These are phyloP conservation scores for Drosophila quadrilineata DNA, from an alignment of 1,140 invertebrate genomes.

Conservation along the genomic window DNA sequence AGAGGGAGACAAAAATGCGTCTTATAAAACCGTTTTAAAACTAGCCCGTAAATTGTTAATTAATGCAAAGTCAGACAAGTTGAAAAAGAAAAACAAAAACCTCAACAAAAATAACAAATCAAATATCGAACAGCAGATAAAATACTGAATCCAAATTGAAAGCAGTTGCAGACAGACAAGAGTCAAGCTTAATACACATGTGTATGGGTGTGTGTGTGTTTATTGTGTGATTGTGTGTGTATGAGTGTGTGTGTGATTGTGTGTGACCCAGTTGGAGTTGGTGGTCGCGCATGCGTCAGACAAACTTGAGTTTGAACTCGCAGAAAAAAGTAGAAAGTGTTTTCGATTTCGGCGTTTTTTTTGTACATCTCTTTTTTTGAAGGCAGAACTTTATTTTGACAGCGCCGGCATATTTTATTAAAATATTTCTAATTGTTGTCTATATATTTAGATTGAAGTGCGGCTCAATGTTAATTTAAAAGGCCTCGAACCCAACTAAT, in stretches of 20 bases:
- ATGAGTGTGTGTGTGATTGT: slow-evolving; percentile 13
- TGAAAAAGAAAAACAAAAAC: slow-evolving; percentile 3
- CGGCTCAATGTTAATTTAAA: slow-evolving; percentile 56
- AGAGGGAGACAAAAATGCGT: neutral
- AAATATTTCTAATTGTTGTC: neutral
- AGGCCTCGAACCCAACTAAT: slow-evolving; percentile 60
- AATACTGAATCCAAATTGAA: slow-evolving; percentile 60
- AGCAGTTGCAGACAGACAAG: slow-evolving; percentile 43
- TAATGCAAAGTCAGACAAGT: slow-evolving; percentile 66
- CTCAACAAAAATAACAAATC: no score
- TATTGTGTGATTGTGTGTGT: slow-evolving; percentile 4
- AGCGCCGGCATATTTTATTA: slow-evolving; percentile 14
- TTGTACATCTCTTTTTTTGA: neutral
- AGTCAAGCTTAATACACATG: neutral
- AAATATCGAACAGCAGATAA: slow-evolving; percentile 43
- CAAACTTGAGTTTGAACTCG: slow-evolving; percentile 26
- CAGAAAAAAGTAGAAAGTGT: slow-evolving; percentile 72
- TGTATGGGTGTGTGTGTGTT: neutral
- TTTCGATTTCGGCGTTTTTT: slow-evolving; percentile 22
- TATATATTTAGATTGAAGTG: slow-evolving; percentile 5
- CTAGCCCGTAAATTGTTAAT: slow-evolving; percentile 53
- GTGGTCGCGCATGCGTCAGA: slow-evolving; percentile 49
- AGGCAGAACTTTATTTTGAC: neutral
- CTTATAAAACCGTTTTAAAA: slow-evolving; percentile 41
- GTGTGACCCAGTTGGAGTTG: slow-evolving; percentile 59